Conservation (phyloP, 2,888 invertebrate species). For the Ametastegia equiseti region DNA sequence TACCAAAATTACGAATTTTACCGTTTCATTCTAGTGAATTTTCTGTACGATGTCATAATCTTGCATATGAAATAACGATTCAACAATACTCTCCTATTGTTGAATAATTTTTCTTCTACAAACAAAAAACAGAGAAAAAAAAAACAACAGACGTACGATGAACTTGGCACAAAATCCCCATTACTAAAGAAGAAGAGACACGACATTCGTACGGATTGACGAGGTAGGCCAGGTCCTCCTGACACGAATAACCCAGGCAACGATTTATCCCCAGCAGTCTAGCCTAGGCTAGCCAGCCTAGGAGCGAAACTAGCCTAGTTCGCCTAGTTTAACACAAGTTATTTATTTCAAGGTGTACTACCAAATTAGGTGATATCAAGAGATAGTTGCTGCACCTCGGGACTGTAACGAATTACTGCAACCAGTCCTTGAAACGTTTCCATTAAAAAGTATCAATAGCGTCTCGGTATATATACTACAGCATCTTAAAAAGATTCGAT, state of each 20-base stretch:
- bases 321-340: conserved; percentile 15
- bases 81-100: background rate
- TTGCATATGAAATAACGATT: no score
- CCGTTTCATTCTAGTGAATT: no score
- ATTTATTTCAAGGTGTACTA: conserved; percentile 33
- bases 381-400: conserved; percentile 15
- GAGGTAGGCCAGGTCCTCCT: no score
- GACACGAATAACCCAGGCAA: no score
- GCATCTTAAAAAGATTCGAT: background rate
- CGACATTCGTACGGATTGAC: no score
- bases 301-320: no score
- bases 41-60: no score
- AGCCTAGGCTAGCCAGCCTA: no score
- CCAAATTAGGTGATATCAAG: conserved; percentile 27
- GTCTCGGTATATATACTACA: background rate
- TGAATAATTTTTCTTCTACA: background rate
- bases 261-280: no score
- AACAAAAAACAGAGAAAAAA: background rate
- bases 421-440: background rate
- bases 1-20: no score
- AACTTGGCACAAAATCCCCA: background rate
- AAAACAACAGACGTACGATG: background rate
- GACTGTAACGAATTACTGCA: background rate
- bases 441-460: background rate
- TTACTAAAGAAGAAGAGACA: background rate